A percentile compares a stretch with the other conserved stretches of the same genome.
phyloP scores from a whole-genome alignment of 2,888 invertebrate genomes.

The Pediacus dermestoides region DNA sequence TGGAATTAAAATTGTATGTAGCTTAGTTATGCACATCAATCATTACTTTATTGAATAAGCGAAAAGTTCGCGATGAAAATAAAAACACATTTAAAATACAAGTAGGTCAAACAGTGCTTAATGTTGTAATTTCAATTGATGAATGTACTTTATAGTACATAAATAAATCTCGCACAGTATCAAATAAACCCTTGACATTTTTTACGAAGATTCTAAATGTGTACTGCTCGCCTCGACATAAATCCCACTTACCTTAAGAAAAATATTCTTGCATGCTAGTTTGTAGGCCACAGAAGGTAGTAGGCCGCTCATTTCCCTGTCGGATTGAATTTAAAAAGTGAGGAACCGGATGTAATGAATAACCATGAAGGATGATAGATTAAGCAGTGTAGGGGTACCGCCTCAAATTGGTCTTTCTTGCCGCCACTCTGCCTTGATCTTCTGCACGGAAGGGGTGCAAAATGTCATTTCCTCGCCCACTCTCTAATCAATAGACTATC shows the following conservation, averaged over 20 bases:
- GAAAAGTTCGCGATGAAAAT: no score
- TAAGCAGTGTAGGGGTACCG: slow-evolving; percentile 31
- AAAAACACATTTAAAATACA: no score
- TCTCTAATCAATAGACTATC: slow-evolving; percentile 36
- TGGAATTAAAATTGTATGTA: no score
- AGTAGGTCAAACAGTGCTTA: no score
- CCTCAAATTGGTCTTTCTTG: slow-evolving; percentile 12
- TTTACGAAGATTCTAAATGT: no score
- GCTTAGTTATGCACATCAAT: no score
- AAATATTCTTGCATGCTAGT: slow-evolving; percentile 19
- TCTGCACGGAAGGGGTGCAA: slow-evolving; percentile 28
- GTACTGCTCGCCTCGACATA: no score
- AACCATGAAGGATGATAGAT: slow-evolving; percentile 37
- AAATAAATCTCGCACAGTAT: no score
- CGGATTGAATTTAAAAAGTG: slow-evolving; percentile 10
- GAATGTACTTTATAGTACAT: no score
- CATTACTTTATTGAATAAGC: no score
- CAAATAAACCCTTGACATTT: no score
- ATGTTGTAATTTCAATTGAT: no score
- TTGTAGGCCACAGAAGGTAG: slow-evolving; percentile 18
- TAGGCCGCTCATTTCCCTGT: slow-evolving; percentile 20
- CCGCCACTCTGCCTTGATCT: slow-evolving; percentile 34
- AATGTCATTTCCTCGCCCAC: slow-evolving; percentile 32
- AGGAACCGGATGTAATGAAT: slow-evolving; percentile 31
- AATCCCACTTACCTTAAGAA: slow-evolving; percentile 20